phyloP scores from a whole-genome alignment of 30 jellyfish, hydroid and myxozoan species.

The Aurelia coerulea region DNA sequence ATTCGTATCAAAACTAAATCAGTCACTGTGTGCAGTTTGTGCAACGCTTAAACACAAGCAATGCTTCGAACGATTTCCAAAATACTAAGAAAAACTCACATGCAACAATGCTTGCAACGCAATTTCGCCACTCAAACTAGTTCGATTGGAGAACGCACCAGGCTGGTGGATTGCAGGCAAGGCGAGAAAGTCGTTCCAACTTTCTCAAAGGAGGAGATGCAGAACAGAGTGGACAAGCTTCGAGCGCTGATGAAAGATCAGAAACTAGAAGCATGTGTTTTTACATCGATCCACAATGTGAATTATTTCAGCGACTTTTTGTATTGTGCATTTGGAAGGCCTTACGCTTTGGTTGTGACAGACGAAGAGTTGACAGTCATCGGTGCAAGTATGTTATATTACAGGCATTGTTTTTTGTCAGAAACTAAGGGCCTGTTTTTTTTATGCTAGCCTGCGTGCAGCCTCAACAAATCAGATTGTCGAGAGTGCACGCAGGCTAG shows the following conservation, averaged over 20 bases:
- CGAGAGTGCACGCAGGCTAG: neutral
- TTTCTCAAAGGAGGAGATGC: slow-evolving; percentile 80
- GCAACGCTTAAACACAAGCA: no score
- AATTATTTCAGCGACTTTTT: slow-evolving; percentile 79
- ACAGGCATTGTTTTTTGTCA: neutral
- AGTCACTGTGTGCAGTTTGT: no score
- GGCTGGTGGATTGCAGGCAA: slow-evolving; percentile 80
- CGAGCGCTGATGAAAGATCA: slow-evolving; percentile 68
- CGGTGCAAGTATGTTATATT: slow-evolving; percentile 70
- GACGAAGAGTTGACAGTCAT: slow-evolving; percentile 69
- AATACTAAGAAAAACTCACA: neutral
- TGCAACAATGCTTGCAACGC: neutral
- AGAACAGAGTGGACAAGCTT: slow-evolving; percentile 63
- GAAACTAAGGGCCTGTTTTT: neutral
- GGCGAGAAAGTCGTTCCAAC: slow-evolving; percentile 72
- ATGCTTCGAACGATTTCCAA: no score
- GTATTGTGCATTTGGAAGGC: slow-evolving; percentile 90
- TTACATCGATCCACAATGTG: slow-evolving; percentile 85
- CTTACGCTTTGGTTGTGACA: slow-evolving; percentile 83
- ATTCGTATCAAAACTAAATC: no score
- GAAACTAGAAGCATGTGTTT: slow-evolving; percentile 80
- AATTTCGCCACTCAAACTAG: neutral
- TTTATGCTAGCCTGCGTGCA: no score
- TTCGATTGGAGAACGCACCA: slow-evolving; percentile 3
- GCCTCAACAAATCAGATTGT: neutral